Base-by-base conservation (phyloP, 2,797 vertebrate species). In the Yasuhikotakia modesta region DNA sequence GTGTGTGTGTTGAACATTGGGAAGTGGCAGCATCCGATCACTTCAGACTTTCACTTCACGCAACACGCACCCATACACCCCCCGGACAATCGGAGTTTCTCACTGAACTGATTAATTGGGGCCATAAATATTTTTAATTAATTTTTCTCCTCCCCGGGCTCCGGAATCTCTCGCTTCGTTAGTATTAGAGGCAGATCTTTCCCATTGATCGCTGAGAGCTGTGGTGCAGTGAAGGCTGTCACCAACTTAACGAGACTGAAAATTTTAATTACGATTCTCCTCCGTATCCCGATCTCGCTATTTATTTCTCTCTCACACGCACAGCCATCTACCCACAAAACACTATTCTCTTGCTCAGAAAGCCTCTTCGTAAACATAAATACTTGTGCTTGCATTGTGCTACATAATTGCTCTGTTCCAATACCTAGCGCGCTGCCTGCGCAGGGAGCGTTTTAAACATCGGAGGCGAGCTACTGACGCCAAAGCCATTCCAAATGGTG, bases 51-150 rank as follows among this genome's bases (percentile, higher is more conserved):
- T 60, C 16, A 48, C 75, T 76, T 80, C 67, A 68, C 45, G 32
- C 48, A 3, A 24, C 64, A 21, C 30, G 75, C 52, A 39, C 74
- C 55, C 46, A 58, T 57, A 72, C 68, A 48, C 76, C 82, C 85
- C 45, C 43, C 24, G 70, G 85, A 79, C 83, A 75, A 79, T 85
- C 81, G 76, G 64, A 83, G 68, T 82, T 85, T 89, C 86, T 86
- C 85, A 84, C 74, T 84, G 85, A 88, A 88, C 87, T 91, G 90
- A 91, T 92, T 91, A 91, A 92, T 89, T 89, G 85, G 81, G 81
- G 80, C 83, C 88, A 89, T 91, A 92, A 91, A 90, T 93, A 90
- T 89, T 86, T 78, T 89, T 90, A 89, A 92, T 92, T 87, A 86
- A 89, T 91, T 90, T 89, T 85, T 85, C 83, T 72, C 64, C 88